phyloP scores from a whole-genome alignment of 2,888 invertebrate species.

The Aporophyla lueneburgensis region DNA sequence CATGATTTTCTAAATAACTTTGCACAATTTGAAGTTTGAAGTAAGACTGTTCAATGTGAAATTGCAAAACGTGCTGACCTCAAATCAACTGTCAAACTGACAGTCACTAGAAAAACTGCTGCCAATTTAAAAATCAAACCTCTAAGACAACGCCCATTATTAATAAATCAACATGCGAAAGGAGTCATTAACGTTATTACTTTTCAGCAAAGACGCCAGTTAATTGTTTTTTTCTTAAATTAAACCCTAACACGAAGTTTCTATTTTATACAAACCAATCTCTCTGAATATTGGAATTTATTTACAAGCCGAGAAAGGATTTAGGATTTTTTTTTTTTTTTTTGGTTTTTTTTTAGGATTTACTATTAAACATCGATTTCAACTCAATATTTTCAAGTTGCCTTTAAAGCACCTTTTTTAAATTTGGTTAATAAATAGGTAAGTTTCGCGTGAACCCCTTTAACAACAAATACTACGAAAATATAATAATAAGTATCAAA shows the following conservation, averaged over 20 bases:
- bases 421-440: not conserved
- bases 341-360: too few species aligned
- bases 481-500: conserved; percentile 4
- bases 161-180: not conserved
- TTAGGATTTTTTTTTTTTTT: too few species aligned
- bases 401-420: not conserved
- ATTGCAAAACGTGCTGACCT: too few species aligned
- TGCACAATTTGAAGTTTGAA: too few species aligned
- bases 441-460: not conserved
- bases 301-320: not conserved
- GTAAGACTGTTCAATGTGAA: too few species aligned
- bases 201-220: not conserved
- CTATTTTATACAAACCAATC: not conserved
- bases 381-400: not conserved
- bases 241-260: not conserved
- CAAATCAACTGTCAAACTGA: too few species aligned
- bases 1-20: too few species aligned
- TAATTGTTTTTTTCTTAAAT: not conserved
- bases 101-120: too few species aligned
- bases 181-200: not conserved
- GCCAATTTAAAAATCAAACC: too few species aligned
- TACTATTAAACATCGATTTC: not conserved
- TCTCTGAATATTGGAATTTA: not conserved
- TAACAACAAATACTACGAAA: not conserved
- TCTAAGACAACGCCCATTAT: not conserved